Base-by-base conservation (phyloP, 2,888 invertebrate species). In the Leptinotarsa rubiginosa region DNA sequence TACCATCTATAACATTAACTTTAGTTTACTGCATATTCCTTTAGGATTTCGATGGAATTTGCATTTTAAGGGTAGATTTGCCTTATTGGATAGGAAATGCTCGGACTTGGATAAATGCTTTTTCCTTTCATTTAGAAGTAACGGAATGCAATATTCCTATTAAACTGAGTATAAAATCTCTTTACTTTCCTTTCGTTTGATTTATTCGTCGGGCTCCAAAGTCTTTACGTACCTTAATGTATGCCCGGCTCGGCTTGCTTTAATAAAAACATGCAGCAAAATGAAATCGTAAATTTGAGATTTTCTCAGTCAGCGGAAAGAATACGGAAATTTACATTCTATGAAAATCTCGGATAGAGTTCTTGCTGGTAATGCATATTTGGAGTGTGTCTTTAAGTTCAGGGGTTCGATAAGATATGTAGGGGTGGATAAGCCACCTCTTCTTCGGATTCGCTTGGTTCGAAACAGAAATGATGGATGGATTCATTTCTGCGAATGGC, bases 1-100 rank as follows among this genome's bases (percentile, higher is more conserved):
- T 84, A 83, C 81, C 80, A 84, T 84, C 83, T 84, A 83, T 84
- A 81, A 83, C 82, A 83, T 84, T 84, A 84, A 84, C 82, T 83
- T 81, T 81, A 81, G 83, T 83, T 84, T 83, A 83, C 83, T 83
- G 82, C 83, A 83, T 83, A 82, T 83, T 83, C 83, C 83, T 82
- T 79, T 77, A 81, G 82, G 83, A 83, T 81, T 81, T 79, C 80
- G 77, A 77, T 75, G 76, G 81, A 77, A 83, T 83, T 83, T 83
- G 82, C 82, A 83, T 83, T 83, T 83, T 81, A 81, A 82, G 81
- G 79, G 72, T 68, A 72, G 77, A 74, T 75, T 77, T 62, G 76
- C 76, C 78, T 81, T 77, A 80, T 77, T 73, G 77, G 77, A 80
- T 77, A 76, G 79, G 75, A 78, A 81, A 80, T 73, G 75, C 77